These are phyloP conservation scores for Felis catus DNA, from an alignment of 2,113 vertebrate species.

Conservation along the genomic window F.catus_Fca126_mat1.0 CM031416.1:142533001-142533500, in stretches of 20 bases:
- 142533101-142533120: neutral
- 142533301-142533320: neutral
- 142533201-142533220: neutral
- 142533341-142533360: conserved; percentile 88
- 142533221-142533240: neutral
- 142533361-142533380: conserved; percentile 88
- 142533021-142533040: neutral
- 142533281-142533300: neutral
- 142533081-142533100: neutral
- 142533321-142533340: conserved; percentile 82
- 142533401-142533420: conserved; percentile 85
- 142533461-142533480: neutral
- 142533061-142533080: neutral
- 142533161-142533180: neutral
- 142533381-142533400: conserved; percentile 93
- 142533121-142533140: neutral
- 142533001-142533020: conserved; percentile 11
- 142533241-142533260: neutral
- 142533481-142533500: fast-evolving
- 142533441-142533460: neutral
- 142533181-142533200: neutral
- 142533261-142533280: fast-evolving
- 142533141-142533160: neutral
- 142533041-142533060: neutral
- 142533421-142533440: conserved; percentile 93